Evolutionary conservation across 2,888 invertebrate genomes (phyloP).

Genomic region (Papilio gigon): DNA sequence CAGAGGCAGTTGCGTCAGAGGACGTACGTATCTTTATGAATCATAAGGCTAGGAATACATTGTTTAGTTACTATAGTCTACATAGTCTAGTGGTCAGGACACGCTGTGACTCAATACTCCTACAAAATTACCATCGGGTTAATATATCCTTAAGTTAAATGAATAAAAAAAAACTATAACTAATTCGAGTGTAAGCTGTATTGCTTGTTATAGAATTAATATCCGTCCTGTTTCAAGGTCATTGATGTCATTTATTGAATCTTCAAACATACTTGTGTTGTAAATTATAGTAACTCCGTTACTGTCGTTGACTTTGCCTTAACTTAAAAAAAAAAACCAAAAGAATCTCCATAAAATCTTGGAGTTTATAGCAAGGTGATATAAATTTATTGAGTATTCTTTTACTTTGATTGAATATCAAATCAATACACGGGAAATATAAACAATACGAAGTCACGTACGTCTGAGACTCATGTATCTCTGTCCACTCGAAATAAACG

Average conservation of each 20-base stretch:
- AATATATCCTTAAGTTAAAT: too few species aligned
- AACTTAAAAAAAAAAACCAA: neutral
- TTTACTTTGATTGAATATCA: neutral
- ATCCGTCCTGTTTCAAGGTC: constrained; percentile 1
- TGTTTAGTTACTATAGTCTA: neutral
- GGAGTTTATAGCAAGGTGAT: too few species aligned
- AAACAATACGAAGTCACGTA: constrained; percentile 2
- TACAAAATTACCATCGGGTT: too few species aligned
- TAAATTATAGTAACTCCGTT: neutral
- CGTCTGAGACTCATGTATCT: neutral
- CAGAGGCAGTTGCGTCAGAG: constrained; percentile 27
- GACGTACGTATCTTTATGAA: constrained; percentile 16
- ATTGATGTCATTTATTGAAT: neutral
- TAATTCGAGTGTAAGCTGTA: neutral
- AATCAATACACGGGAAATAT: constrained; percentile 4
- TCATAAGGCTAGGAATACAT: constrained; percentile 17
- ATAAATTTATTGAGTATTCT: too few species aligned
- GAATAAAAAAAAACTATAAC: too few species aligned
- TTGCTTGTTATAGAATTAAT: neutral
- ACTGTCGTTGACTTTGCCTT: neutral
- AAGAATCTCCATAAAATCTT: too few species aligned
- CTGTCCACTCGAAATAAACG: neutral
- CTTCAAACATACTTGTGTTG: too few species aligned
- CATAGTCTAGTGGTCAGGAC: neutral
- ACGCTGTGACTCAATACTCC: neutral